Percentiles rank a stretch among this genome's conserved stretches.
These are phyloP conservation scores for Epinotia ramella DNA, from an alignment of 2,888 invertebrate species.

Conservation along the genomic window DNA sequence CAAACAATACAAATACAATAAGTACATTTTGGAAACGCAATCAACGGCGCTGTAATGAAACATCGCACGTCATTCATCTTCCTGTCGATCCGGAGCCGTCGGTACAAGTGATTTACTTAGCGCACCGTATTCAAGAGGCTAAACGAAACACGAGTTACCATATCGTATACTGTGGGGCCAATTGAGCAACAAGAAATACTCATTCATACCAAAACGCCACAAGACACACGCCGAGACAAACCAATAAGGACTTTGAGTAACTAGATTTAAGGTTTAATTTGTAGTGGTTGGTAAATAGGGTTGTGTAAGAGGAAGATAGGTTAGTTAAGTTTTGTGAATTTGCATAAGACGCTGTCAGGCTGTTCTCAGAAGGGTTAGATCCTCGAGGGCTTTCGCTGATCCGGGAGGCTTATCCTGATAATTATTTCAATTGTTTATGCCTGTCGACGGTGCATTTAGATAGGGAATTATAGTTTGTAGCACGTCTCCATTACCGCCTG, in stretches of 20 bases:
- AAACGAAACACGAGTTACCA: constrained; percentile 71
- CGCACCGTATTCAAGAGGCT: constrained; percentile 50
- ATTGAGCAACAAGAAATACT: constrained; percentile 76
- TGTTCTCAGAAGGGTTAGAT: constrained; percentile 80
- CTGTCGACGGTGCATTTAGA: constrained; percentile 84
- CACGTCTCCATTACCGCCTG: constrained; percentile 79
- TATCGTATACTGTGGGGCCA: constrained; percentile 73
- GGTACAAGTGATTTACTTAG: constrained; percentile 41
- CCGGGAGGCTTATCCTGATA: constrained; percentile 83
- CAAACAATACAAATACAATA: not conserved
- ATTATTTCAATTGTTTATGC: constrained; percentile 86
- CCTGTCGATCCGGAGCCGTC: constrained; percentile 24
- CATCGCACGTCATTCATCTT: constrained; percentile 38
- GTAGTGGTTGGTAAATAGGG: constrained; percentile 48
- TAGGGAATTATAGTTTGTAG: constrained; percentile 84
- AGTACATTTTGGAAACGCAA: constrained; percentile 2
- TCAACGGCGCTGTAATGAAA: constrained; percentile 18
- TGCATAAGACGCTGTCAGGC: constrained; percentile 83
- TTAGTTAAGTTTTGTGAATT: constrained; percentile 76
- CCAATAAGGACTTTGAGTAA: constrained; percentile 47
- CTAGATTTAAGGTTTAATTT: constrained; percentile 45
- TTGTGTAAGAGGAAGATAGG: constrained; percentile 49
- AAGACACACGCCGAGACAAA: constrained; percentile 39
- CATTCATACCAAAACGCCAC: constrained; percentile 49
- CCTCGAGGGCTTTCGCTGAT: constrained; percentile 81